Evolutionary conservation across 92 coral and sea anemone species (phyloP), one percentile per base, ranked within the genome.

Genomic region (Phenganax stokvisi): DNA sequence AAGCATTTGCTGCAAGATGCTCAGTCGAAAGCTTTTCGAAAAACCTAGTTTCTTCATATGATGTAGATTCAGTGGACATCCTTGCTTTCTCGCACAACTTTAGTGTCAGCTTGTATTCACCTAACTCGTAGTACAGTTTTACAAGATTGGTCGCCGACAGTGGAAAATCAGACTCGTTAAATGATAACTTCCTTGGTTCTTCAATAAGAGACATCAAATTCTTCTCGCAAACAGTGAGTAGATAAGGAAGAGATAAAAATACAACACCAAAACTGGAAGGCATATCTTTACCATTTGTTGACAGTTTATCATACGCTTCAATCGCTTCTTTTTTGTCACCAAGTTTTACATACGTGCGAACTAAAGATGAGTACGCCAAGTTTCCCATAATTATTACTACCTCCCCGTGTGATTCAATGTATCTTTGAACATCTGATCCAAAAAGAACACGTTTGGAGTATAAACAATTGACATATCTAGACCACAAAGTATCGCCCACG

Each of bases 291-390:
- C 44, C 25, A 20, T 51, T 76, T 6, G 68, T 29, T 29, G 80
- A 53, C 54, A 76, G 68, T 10, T 57, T 76, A 2, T 76, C 80
- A 31, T 12, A 76, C 68, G 80, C 80, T 9, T 16, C 54, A 29
- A 76, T 69, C 11, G 80, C 80, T 76, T 76, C 68, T 76, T 12
- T 76, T 52, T 76, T 76, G 47, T 3, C 29, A 9, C 80, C 80
- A 67, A 76, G 57, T 59, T 28, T 69, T 9, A 76, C 80, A 63
- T 53, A 31, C 68, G 31, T 69, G 20, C 68, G 68, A 0, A 76
- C 80, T 27, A 57, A n/a, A 16, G 52, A 11, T 29, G 67, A 28
- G 68, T 76, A 76, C 80, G 59, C 37, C 27, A 57, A 17, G 63
- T 76, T 29, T 17, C 69, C 80, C 27, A 57, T 25, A 29, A 55